Evolutionary conservation across 2,797 vertebrate species (phyloP).

Genomic region (Acrossocheilus fasciatus): DNA sequence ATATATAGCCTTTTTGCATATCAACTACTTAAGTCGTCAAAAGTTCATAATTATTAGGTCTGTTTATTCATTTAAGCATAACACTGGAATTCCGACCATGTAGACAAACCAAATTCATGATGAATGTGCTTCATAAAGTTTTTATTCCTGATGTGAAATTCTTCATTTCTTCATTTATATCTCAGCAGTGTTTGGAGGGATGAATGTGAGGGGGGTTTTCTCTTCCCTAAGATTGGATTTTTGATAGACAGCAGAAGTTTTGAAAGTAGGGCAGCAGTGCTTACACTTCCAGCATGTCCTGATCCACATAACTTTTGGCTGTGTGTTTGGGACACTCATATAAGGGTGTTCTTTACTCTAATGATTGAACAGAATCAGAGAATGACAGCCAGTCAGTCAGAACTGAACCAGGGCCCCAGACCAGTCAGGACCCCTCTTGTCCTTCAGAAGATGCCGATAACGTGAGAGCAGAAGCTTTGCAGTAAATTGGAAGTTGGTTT

Average conservation of each 20-base stretch:
- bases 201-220: not conserved
- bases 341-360: not conserved
- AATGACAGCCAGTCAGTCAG: slow-evolving; percentile 14
- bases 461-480: not conserved
- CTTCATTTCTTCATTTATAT: not conserved
- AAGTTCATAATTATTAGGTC: slow-evolving; percentile 1
- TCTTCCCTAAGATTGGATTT: slow-evolving; percentile 9
- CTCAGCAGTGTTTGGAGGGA: slow-evolving; percentile 22
- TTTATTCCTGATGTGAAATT: not conserved
- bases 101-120: not conserved
- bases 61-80: not conserved
- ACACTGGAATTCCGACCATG: not conserved
- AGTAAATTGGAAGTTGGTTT: slow-evolving; percentile 4
- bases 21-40: not conserved
- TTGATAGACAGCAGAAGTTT: slow-evolving; percentile 49
- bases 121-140: slow-evolving; percentile 9
- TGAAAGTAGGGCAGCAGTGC: slow-evolving; percentile 66
- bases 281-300: slow-evolving; percentile 45
- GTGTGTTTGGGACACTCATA: not conserved
- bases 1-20: not conserved
- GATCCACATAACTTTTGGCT: slow-evolving; percentile 13
- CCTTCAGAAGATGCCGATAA: not conserved
- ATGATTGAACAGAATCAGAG: not conserved
- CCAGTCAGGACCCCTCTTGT: not conserved
- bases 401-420: not conserved